phyloP scores from a whole-genome alignment of 1,140 invertebrate species.

The Hyles vespertilio region DNA sequence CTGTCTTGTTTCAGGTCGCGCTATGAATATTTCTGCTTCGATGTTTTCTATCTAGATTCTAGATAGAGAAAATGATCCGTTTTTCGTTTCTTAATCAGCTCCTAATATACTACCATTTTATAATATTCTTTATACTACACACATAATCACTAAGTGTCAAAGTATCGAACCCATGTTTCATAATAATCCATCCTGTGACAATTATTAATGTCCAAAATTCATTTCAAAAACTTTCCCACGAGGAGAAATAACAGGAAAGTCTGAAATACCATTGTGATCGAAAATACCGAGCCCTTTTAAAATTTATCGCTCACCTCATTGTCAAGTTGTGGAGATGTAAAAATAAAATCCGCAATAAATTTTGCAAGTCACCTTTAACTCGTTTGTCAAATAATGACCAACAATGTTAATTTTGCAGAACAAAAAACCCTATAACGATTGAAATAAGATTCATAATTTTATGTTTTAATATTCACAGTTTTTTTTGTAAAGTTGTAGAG shows the following conservation, averaged over 20 bases:
- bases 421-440: constrained; percentile 5
- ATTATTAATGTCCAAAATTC: no score
- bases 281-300: constrained; percentile 50
- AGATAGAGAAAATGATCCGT: no score
- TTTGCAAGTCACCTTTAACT: constrained; percentile 53
- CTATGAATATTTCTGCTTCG: no score
- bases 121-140: no score
- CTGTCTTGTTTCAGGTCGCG: no score
- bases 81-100: no score
- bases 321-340: constrained; percentile 48
- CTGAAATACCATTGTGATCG: constrained; percentile 41
- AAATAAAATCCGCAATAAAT: constrained; percentile 54
- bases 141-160: no score
- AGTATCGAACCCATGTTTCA: no score
- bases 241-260: background rate
- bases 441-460: constrained; percentile 16
- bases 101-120: no score
- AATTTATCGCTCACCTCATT: constrained; percentile 55
- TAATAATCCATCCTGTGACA: no score
- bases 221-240: no score
- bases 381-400: constrained; percentile 50
- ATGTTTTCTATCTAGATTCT: no score
- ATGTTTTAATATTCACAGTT: background rate
- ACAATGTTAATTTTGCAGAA: constrained; percentile 15
- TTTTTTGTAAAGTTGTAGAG: constrained; percentile 10